Base-by-base conservation (phyloP, 1,140 invertebrate genomes). In the Bombus turneri region DNA sequence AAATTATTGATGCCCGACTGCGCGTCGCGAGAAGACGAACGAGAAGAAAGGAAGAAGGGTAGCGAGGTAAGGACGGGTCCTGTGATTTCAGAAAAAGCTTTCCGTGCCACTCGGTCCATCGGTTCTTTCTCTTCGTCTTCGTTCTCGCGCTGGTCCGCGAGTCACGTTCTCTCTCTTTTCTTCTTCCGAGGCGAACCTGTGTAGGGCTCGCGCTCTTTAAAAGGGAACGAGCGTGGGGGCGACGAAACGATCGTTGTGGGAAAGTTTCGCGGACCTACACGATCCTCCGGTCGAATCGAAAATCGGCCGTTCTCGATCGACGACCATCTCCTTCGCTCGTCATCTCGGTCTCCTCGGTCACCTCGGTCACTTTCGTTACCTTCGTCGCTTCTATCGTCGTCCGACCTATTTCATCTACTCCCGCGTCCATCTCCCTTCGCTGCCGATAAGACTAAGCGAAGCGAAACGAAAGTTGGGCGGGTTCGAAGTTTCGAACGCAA, bases 1-100 rank as follows among this genome's bases (percentile, higher is more conserved):
- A 93, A 94, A 93, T 94, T 93, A 93, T 92, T 91, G 92, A 91
- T 93, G 91, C 88, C 81, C 82, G 91, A 91, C 91, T 81, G 91
- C 83, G 90, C 86, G 86, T 68, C 83, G 88, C 80, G 80, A 86
- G 76, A 85, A 88, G 73, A 76, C 64, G 72, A 37, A 75, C 59
- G 81, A 76, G 80, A 73, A 81, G 80, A 86, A 88, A 92, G 85
- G 83, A 81, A 89, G 86, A 80, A 66, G 71, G 78, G 66, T 66
- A 85, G 71, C 39, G 59, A 73, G 81, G 86, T 75, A 76, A 78
- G 88, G 85, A 91, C 85, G 81, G 75, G 85, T 88, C 86, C 91
- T 82, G 92, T 91, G 92, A 92, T 93, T 93, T 92, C 88, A 90
- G 89, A 93, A 93, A 93, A 93, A 93, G 87, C 59, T 87, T 87